These are phyloP conservation scores for Nemapogon koenigi DNA, from an alignment of 2,888 invertebrate species.

Conservation along the genomic window DNA sequence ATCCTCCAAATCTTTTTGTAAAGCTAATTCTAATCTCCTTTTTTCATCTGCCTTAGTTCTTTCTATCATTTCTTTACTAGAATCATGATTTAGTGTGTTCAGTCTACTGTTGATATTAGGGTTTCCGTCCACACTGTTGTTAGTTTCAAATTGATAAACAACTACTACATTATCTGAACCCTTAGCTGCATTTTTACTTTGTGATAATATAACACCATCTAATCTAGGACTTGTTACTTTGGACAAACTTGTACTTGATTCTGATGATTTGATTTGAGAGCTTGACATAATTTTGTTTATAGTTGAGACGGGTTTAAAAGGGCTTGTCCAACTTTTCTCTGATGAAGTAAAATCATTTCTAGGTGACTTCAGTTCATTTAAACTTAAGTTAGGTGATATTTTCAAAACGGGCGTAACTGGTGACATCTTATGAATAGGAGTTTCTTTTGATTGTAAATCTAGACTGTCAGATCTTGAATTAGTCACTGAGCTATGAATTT, in stretches of 20 bases:
- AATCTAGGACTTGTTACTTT: constrained; percentile 45
- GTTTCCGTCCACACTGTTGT: constrained; percentile 38
- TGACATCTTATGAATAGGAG: not conserved
- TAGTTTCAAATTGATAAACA: constrained; percentile 51
- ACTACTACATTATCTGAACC: constrained; percentile 51
- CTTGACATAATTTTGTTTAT: constrained; percentile 32
- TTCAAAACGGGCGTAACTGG: constrained; percentile 29
- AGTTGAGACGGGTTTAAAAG: constrained; percentile 28
- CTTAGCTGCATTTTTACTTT: constrained; percentile 35
- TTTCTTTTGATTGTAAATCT: constrained; percentile 28
- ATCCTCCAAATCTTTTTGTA: constrained; percentile 57
- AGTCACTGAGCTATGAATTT: constrained; percentile 23
- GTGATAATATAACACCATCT: constrained; percentile 51
- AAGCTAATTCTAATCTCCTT: constrained; percentile 41
- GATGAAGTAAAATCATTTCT: constrained; percentile 38
- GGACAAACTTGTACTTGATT: constrained; percentile 36
- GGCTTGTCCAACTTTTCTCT: constrained; percentile 37
- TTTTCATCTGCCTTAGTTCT: constrained; percentile 47
- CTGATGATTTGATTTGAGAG: constrained; percentile 35
- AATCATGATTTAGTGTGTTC: constrained; percentile 39
- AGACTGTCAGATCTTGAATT: constrained; percentile 24
- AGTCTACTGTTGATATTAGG: constrained; percentile 34
- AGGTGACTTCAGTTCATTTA: constrained; percentile 33
- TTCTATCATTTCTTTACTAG: constrained; percentile 45
- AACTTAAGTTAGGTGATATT: constrained; percentile 39